Conservation (phyloP, 2,888 invertebrate genomes). For the Eulithis testata region DNA sequence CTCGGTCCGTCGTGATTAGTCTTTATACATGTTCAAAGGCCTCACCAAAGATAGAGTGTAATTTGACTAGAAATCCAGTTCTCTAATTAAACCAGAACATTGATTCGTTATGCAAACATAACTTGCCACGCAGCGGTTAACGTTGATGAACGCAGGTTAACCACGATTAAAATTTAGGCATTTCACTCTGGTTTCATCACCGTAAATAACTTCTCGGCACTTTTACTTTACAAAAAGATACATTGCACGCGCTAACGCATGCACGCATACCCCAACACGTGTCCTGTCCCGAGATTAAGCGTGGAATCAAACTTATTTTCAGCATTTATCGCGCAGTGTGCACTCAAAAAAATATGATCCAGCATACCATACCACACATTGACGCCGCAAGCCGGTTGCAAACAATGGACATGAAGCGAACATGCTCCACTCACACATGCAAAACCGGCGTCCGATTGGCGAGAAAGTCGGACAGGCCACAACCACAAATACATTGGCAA, state of each 20-base stretch:
- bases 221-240: conserved; percentile 27
- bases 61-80: conserved; percentile 27
- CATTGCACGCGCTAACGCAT: conserved; percentile 16
- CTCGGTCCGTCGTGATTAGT: background rate
- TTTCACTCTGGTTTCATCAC: conserved; percentile 11
- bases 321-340: conserved; percentile 45
- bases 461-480: conserved; percentile 58
- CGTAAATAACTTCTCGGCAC: conserved; percentile 14
- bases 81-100: conserved; percentile 30
- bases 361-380: conserved; percentile 49
- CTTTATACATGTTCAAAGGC: background rate
- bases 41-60: conserved; percentile 2
- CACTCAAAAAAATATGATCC: conserved; percentile 52
- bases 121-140: conserved; percentile 9
- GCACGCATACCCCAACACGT: conserved; percentile 34
- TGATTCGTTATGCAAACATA: conserved; percentile 30
- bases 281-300: conserved; percentile 44
- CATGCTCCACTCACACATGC: conserved; percentile 51
- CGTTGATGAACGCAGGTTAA: conserved; percentile 19
- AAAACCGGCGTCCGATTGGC: conserved; percentile 51
- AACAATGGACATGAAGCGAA: conserved; percentile 58
- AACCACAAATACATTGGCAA: conserved; percentile 55
- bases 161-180: conserved; percentile 19
- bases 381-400: conserved; percentile 45
- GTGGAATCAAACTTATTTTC: conserved; percentile 53